These are phyloP conservation scores for Beaufortia kweichowensis DNA, from an alignment of 2,113 vertebrate genomes.

Conservation along the genomic window DNA sequence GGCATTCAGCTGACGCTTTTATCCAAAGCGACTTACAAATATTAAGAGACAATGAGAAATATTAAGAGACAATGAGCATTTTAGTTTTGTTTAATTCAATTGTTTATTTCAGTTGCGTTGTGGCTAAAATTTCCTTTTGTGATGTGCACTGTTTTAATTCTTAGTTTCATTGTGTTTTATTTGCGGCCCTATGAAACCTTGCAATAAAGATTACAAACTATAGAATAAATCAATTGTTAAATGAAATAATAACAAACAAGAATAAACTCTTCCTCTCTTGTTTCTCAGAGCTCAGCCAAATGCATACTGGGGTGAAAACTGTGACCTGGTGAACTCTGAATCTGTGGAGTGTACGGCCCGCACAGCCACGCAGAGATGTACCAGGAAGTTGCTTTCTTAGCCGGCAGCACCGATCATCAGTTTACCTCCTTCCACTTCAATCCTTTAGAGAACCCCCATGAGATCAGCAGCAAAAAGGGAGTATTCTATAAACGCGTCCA, in stretches of 20 bases:
- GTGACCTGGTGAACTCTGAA: slow-evolving; percentile 12
- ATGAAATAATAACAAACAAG: too few relatives aligned
- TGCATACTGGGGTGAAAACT: neutral
- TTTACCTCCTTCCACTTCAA: slow-evolving; percentile 80
- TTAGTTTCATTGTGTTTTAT: too few relatives aligned
- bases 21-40: too few relatives aligned
- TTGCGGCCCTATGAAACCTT: too few relatives aligned
- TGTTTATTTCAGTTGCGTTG: too few relatives aligned
- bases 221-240: neutral
- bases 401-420: slow-evolving; percentile 79
- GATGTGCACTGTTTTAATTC: too few relatives aligned
- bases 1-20: too few relatives aligned
- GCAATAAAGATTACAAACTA: neutral
- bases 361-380: slow-evolving; percentile 70
- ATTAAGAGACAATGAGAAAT: too few relatives aligned
- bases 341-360: slow-evolving; percentile 49
- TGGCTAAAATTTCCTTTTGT: too few relatives aligned
- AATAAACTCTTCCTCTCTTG: neutral
- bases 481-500: slow-evolving; percentile 85
- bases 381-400: slow-evolving; percentile 85
- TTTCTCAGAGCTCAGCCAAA: slow-evolving; percentile 7
- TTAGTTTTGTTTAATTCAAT: too few relatives aligned
- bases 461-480: slow-evolving; percentile 82
- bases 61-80: too few relatives aligned
- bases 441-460: slow-evolving; percentile 75